Percentiles rank a stretch among this genome's conserved stretches.
Conservation (phyloP, 2,888 invertebrate genomes). For the Tetragnatha montana region DNA sequence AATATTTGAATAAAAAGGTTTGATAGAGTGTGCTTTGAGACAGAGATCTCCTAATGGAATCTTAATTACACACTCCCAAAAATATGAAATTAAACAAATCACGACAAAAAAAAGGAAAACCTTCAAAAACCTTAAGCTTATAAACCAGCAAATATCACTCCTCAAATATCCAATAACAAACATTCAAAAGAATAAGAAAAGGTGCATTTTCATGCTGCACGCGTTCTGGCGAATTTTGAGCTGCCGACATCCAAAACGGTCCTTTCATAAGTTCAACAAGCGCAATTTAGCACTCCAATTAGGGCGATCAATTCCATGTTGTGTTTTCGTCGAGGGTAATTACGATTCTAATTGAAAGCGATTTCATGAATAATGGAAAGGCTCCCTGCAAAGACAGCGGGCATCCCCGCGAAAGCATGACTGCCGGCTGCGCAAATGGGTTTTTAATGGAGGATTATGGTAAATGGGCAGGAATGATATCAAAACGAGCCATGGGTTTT, state of each 20-base stretch:
- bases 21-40: no score
- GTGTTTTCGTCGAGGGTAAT: neutral
- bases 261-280: neutral
- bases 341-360: neutral
- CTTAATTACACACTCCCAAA: no score
- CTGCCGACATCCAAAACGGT: neutral
- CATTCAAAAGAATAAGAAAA: no score
- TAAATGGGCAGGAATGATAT: neutral
- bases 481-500: neutral
- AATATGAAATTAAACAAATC: no score
- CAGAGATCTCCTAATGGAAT: no score
- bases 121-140: no score
- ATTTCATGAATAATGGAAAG: neutral
- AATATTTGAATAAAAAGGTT: no score
- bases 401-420: neutral
- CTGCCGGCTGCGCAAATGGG: neutral
- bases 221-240: no score
- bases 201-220: no score
- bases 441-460: neutral
- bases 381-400: neutral
- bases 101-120: no score
- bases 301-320: neutral
- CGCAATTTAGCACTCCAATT: neutral
- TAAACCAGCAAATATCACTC: no score
- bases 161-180: no score